Conservation (phyloP, 2,797 vertebrate species). For the Rhinatrema bivittatum region DNA sequence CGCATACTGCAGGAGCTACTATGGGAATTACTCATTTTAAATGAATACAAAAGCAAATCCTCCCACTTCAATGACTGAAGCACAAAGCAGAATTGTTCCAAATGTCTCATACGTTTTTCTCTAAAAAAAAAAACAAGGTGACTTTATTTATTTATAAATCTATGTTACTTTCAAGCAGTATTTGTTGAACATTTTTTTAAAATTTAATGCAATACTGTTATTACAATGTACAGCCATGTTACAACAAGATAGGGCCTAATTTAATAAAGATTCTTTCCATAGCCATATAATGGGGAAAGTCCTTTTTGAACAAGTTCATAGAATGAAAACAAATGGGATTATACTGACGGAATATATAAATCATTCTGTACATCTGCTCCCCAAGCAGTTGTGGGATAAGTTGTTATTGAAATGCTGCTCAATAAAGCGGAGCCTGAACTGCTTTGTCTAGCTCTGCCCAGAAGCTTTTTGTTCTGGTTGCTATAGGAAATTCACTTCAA, state of each 20-base stretch:
- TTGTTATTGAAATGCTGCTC: background rate
- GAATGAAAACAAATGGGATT: background rate
- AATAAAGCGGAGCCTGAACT: background rate
- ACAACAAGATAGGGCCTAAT: no score
- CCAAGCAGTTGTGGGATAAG: background rate
- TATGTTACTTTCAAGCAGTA: background rate
- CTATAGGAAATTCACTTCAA: constrained; percentile 12
- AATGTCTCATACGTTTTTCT: background rate
- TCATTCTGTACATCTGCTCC: background rate
- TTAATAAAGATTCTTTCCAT: no score
- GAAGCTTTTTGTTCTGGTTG: background rate
- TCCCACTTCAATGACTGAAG: background rate
- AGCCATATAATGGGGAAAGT: no score
- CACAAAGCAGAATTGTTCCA: constrained; percentile 4
- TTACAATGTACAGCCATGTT: background rate
- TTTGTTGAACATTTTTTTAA: constrained; percentile 1
- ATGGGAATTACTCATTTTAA: background rate
- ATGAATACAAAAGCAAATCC: constrained; percentile 2
- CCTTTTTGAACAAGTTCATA: no score
- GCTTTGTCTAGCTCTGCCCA: background rate
- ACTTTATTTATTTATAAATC: background rate
- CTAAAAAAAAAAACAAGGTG: background rate
- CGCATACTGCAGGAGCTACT: background rate
- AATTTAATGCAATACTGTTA: constrained; percentile 7
- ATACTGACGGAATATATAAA: background rate